Evolutionary conservation across 2,113 vertebrate species (phyloP), one percentile per base, ranked within the genome.

Genomic region (Salvelinus sp.): DNA sequence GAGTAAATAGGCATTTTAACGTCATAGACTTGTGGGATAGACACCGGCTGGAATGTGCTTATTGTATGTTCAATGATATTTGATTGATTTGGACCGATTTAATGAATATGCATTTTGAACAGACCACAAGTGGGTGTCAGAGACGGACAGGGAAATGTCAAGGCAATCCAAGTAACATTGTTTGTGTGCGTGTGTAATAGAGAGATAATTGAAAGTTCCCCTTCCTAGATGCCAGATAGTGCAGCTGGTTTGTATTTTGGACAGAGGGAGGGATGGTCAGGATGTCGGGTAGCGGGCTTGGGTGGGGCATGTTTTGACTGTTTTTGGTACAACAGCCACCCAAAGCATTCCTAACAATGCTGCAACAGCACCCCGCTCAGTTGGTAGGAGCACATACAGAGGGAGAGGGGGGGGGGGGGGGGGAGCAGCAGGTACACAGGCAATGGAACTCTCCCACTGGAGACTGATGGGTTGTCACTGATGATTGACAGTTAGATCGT

Each of bases 391-490:
- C 28, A 30, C 14, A 57, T 68, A 68, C 66, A 68, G 30, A 44
- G 28, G 23, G 6, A 12, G 78, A 76, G 58, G 28, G 28, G 28
- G 28, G 4, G 3, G 3, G 28, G 3, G 28, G 0, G 30, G 38
- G 50, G 27, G 74, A 23, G 70, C 2, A 48, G 67, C 77, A 84
- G 79, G 75, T 80, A 70, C 65, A 60, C 22, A n/a, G 57, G 71
- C 3, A 12, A 66, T 33, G 64, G 14, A 62, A 44, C 16, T 13
- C 27, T 14, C 25, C 16, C 4, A 38, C 30, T 47, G 60, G 76
- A 74, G n/a, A 44, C 50, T 79, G 62, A 44, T 68, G 16, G 30
- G 30, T 16, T 68, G 13, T n/a, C 30, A 30, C 6, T 68, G 18
- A 66, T 58, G 47, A 28, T n/a, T 71, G 77, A 70, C 78, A 79